A percentile compares a stretch with the other conserved stretches of the same genome.
phyloP scores from a whole-genome alignment of 2,797 vertebrate genomes.

The Silurus lanzhouensis region DNA sequence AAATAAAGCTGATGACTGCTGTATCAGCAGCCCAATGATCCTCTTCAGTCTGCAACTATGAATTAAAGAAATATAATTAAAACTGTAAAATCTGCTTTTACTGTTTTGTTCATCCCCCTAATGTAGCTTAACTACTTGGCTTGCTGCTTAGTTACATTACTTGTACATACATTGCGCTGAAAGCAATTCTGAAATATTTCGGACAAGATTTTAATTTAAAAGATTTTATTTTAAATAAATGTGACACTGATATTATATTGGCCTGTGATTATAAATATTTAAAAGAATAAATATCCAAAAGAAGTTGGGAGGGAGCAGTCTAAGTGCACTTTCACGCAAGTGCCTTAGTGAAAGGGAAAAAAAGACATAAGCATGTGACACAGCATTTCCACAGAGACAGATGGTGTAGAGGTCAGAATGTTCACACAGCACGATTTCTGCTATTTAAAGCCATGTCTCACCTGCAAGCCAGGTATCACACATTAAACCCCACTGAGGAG shows the following conservation, averaged over 20 bases:
- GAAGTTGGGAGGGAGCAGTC: background rate
- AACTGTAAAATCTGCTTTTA: background rate
- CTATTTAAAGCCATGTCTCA: conserved; percentile 68
- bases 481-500: conserved; percentile 24
- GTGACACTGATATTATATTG: background rate
- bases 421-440: conserved; percentile 66
- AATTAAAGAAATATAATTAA: background rate
- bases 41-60: background rate
- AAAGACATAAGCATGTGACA: conserved; percentile 8
- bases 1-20: background rate
- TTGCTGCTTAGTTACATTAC: background rate
- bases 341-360: background rate
- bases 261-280: background rate
- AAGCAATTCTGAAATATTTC: background rate
- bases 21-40: background rate
- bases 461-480: conserved; percentile 49
- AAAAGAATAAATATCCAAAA: background rate
- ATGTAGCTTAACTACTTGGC: background rate
- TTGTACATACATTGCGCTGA: background rate
- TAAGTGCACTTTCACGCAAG: background rate
- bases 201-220: background rate
- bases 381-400: conserved; percentile 63
- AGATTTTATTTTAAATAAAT: background rate
- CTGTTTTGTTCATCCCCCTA: background rate
- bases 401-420: conserved; percentile 64